Evolutionary conservation across 2,888 invertebrate species (phyloP), one percentile per base, ranked within the genome.

Genomic region (Poecilus cupreus): DNA sequence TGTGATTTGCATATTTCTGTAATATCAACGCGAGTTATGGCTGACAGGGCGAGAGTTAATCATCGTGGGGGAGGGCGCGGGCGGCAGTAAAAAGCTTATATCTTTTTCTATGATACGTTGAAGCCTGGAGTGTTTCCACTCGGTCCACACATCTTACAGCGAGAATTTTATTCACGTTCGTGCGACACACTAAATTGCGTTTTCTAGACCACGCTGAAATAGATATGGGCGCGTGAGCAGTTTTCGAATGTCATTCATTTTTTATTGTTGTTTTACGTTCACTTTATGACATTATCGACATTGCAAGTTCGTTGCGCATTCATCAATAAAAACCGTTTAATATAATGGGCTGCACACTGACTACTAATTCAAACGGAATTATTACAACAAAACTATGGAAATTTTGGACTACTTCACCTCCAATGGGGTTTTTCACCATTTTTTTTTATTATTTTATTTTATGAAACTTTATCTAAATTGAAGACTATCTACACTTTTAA

Each of bases 181-280:
- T 70, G 57, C 51, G 80, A 72, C 80, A 80, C 54, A 80, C 54
- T 70, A 80, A 72, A 80, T 80, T 80, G 80, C 80, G 70, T 51
- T 80, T 68, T 70, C 80, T 72, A 75, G 72, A 70, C 80, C 51
- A 43, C 57, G 60, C 5, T 72, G 72, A 70, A 77, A 77, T 77
- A 77, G 60, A 77, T 77, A 77, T 77, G 80, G 54, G 57, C 70
- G 80, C 80, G 80, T 80, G 80, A 80, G 72, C 72, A 70, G 80
- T 57, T 80, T 80, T 24, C 70, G 49, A 80, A 80, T 72, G 70
- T 32, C 80, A 72, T 70, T 72, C 43, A 80, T 54, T 57, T 80
- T 80, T 80, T 80, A 80, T 80, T 80, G 49, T 80, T 72, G 68
- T 80, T 70, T 54, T 54, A 72, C 68, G 49, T 32, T 54, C 57